A percentile compares a stretch with the other conserved stretches of the same genome.
These are phyloP conservation scores for Philantomba maxwellii DNA, from an alignment of 2,113 vertebrate genomes.

Conservation along the genomic window DNA sequence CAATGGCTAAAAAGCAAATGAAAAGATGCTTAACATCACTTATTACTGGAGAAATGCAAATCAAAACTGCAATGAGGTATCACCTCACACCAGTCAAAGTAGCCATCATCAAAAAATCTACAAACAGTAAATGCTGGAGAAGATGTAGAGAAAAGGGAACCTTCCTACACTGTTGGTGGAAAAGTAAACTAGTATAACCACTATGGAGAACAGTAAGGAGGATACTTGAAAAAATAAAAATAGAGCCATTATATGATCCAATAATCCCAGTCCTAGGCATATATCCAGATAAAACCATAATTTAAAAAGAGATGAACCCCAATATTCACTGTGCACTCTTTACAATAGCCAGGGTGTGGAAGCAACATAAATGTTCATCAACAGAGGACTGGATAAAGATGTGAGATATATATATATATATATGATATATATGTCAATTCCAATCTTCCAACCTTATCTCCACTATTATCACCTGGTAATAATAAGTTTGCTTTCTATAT, in stretches of 20 bases:
- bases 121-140: not conserved
- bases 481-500: too few species aligned
- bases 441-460: too few species aligned
- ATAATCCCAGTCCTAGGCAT: not conserved
- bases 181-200: not conserved
- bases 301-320: not conserved
- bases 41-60: not conserved
- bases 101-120: not conserved
- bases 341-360: not conserved
- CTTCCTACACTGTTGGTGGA: not conserved
- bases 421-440: too few species aligned
- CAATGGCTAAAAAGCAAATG: not conserved
- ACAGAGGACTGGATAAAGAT: not conserved
- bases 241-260: not conserved
- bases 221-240: not conserved
- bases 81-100: not conserved
- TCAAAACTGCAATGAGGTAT: not conserved
- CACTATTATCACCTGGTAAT: too few species aligned
- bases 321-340: not conserved
- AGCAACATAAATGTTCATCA: not conserved
- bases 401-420: not conserved
- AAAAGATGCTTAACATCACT: not conserved
- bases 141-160: not conserved
- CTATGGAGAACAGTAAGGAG: not conserved
- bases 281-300: not conserved